Conservation (phyloP, 2,797 vertebrate genomes). For the Pampus argenteus region DNA sequence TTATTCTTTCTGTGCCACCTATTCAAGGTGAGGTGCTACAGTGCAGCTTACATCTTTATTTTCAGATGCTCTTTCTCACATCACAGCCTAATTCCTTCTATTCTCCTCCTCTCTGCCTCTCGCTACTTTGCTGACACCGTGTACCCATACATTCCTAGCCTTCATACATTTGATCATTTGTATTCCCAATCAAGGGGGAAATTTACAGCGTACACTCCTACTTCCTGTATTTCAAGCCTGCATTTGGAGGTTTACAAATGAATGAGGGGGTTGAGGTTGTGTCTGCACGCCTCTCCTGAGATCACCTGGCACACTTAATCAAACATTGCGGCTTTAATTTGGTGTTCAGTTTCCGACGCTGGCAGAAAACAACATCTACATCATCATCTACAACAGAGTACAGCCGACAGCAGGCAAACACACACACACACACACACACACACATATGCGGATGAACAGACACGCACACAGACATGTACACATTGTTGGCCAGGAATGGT, state of each 20-base stretch:
- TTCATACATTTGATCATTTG: slow-evolving; percentile 83
- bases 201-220: slow-evolving; percentile 80
- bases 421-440: slow-evolving; percentile 17
- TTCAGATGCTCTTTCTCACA: slow-evolving; percentile 81
- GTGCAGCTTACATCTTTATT: slow-evolving; percentile 82
- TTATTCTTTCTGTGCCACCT: slow-evolving; percentile 84
- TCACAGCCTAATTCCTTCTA: slow-evolving; percentile 82
- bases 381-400: slow-evolving; percentile 61
- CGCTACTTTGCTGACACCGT: slow-evolving; percentile 79
- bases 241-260: slow-evolving; percentile 84
- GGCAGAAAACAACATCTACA: slow-evolving; percentile 80
- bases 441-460: slow-evolving; percentile 29
- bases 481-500: slow-evolving; percentile 38
- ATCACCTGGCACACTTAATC: slow-evolving; percentile 84
- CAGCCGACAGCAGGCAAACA: slow-evolving; percentile 54
- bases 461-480: slow-evolving; percentile 22
- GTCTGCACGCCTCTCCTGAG: slow-evolving; percentile 81
- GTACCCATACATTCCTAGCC: slow-evolving; percentile 77
- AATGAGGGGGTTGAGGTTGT: slow-evolving; percentile 81
- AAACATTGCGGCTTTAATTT: slow-evolving; percentile 84
- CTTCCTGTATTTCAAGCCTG: slow-evolving; percentile 81
- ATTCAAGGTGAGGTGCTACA: slow-evolving; percentile 80
- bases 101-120: slow-evolving; percentile 74
- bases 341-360: slow-evolving; percentile 71
- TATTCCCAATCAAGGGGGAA: slow-evolving; percentile 82